Base-by-base conservation (phyloP, 2,113 vertebrate species). In the Semnornis frantzii region DNA sequence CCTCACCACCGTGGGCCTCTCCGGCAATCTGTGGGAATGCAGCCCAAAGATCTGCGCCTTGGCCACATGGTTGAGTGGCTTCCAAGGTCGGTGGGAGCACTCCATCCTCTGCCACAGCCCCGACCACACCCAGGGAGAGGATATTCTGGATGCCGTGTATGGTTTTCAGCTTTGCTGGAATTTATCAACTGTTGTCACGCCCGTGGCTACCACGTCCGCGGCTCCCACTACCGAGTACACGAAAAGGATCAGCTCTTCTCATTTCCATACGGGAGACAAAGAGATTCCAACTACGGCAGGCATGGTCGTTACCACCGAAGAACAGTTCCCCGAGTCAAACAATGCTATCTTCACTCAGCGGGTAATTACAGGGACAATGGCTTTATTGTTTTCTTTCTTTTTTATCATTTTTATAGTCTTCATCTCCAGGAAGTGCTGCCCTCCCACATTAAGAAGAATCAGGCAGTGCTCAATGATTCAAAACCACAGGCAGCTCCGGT, bases 341-440 rank as follows among this genome's bases (percentile, higher is more conserved):
- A 99, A 99, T 98, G 99, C 98, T 92, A 98, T 99, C 95, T 99
- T 99, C 98, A 99, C 99, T 96, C 99, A 99, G 92, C 98, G 98
- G 97, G 99, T 99, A 97, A 99, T 99, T 97, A 99, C 99, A 89
- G 99, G 99, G 98, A 99, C 99, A 97, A 99, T 99, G 99, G 99
- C 98, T 98, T 99, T 99, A 97, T 98, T 99, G 94, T 99, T 99
- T 98, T 99, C 99, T 96, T 99, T 99, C 98, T 99, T 99, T 98
- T 98, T 99, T 99, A 99, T 99, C 97, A 99, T 99, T 98, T 99
- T 99, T 97, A 98, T 99, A 98, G 99, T 99, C 97, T 99, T 99
- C 97, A 99, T 99, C 97, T 99, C 99, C 97, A 98, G 99, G 97
- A 99, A 99, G 98, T 99, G 99, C 98, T 99, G 99, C 98, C 99